phyloP scores from a whole-genome alignment of 1,140 invertebrate species.

The Brachionus koreanus region DNA sequence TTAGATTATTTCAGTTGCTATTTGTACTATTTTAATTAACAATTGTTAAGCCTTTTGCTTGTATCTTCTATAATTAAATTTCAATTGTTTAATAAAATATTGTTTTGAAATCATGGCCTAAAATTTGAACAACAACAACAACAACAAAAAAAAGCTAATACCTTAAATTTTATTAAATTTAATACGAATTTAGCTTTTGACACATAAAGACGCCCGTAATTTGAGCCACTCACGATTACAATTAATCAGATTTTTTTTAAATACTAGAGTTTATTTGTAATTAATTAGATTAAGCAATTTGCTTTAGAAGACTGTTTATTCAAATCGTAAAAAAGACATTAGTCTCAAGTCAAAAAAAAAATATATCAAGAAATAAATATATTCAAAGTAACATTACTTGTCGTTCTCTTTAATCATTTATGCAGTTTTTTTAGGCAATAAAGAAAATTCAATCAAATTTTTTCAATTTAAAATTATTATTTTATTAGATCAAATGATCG shows the following conservation, averaged over 20 bases:
- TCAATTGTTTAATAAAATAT: neutral
- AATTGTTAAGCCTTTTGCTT: constrained; percentile 2
- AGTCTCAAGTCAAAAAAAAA: neutral
- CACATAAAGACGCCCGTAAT: neutral
- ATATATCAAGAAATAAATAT: neutral
- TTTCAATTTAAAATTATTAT: no score
- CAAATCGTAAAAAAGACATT: neutral
- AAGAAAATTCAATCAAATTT: no score
- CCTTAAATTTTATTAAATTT: neutral
- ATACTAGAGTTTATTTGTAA: neutral
- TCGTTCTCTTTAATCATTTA: no score
- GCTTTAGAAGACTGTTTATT: neutral
- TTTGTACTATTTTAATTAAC: constrained; percentile 4
- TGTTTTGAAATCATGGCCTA: constrained; percentile 6
- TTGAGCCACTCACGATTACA: neutral
- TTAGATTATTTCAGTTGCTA: constrained; percentile 8
- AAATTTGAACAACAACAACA: neutral
- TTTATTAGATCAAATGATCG: no score
- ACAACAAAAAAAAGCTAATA: neutral
- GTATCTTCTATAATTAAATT: constrained; percentile 3
- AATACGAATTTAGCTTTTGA: neutral
- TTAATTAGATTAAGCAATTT: neutral
- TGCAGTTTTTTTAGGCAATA: neutral
- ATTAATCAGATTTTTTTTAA: neutral
- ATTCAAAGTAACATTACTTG: neutral